Percentiles rank a stretch among this genome's conserved stretches.
Evolutionary conservation across 2,888 invertebrate species (phyloP).

Genomic region (Leptinotarsa tumamoca): DNA sequence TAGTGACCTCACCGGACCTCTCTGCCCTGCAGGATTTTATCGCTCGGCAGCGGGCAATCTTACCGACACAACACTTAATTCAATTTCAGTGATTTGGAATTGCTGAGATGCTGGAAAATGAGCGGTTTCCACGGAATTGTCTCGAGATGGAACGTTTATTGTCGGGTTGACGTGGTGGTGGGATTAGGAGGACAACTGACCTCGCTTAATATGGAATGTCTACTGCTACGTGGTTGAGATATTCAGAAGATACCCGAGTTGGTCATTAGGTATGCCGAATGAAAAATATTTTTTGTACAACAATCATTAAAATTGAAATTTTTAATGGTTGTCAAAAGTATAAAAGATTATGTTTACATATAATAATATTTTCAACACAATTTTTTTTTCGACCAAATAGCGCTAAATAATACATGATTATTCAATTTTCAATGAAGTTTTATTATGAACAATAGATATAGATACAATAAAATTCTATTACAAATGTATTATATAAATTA

Average conservation of each 20-base stretch:
- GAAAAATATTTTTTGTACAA: too few species aligned
- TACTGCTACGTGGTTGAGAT: not conserved
- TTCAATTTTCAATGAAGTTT: too few species aligned
- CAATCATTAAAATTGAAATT: too few species aligned
- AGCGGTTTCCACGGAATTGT: slow-evolving; percentile 34
- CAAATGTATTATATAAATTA: too few species aligned
- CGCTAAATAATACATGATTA: too few species aligned
- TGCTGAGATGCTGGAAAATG: slow-evolving; percentile 34
- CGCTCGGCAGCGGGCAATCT: slow-evolving; percentile 34
- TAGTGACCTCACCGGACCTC: slow-evolving; percentile 28
- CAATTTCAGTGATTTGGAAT: slow-evolving; percentile 42
- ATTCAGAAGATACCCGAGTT: not conserved
- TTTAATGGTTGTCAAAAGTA: too few species aligned
- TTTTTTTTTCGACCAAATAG: too few species aligned
- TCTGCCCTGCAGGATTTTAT: slow-evolving; percentile 37
- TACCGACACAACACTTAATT: slow-evolving; percentile 42
- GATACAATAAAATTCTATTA: too few species aligned
- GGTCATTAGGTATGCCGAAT: too few species aligned
- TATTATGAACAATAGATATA: too few species aligned
- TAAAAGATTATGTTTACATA: too few species aligned
- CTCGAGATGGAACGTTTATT: slow-evolving; percentile 34
- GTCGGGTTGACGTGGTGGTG: slow-evolving; percentile 25
- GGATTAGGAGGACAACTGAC: slow-evolving; percentile 14
- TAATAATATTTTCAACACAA: too few species aligned
- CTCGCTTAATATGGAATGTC: slow-evolving; percentile 6